Conservation (phyloP, 2,888 invertebrate genomes). For the Rhimphoctona megacephalus region DNA sequence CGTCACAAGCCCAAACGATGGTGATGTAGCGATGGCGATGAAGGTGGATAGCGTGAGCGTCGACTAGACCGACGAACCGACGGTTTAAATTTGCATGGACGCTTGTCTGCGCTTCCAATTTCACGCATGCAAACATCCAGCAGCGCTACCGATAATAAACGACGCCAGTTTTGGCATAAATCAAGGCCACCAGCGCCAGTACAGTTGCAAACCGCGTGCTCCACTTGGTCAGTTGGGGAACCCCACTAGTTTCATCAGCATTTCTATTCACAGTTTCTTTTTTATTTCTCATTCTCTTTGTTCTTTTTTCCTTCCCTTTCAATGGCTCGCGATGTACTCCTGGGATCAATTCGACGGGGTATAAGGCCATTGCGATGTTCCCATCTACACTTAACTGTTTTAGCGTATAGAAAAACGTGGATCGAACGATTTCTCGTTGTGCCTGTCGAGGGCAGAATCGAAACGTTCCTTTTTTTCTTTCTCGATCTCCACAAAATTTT, state of each 20-base stretch:
- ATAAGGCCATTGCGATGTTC: background rate
- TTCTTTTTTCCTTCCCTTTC: background rate
- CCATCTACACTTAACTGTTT: background rate
- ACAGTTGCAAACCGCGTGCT: slow-evolving; percentile 45
- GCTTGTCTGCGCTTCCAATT: slow-evolving; percentile 83
- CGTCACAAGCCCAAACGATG: slow-evolving; percentile 29
- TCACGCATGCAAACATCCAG: slow-evolving; percentile 82
- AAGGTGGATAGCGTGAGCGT: slow-evolving; percentile 71
- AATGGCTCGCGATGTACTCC: slow-evolving; percentile 10
- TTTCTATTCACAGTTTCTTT: slow-evolving; percentile 34
- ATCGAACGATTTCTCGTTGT: background rate
- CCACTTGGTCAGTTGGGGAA: slow-evolving; percentile 60
- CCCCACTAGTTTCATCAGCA: slow-evolving; percentile 33
- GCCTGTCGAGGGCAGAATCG: slow-evolving; percentile 1
- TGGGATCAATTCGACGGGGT: slow-evolving; percentile 9
- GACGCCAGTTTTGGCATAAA: slow-evolving; percentile 81
- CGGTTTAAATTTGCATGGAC: slow-evolving; percentile 82
- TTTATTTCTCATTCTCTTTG: background rate
- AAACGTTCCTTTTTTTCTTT: background rate
- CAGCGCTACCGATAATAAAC: slow-evolving; percentile 75
- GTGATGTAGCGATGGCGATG: slow-evolving; percentile 34
- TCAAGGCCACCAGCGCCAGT: slow-evolving; percentile 74
- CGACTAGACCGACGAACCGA: slow-evolving; percentile 73
- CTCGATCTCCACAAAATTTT: background rate
- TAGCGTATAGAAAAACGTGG: background rate